Evolutionary conservation across 2,797 vertebrate genomes (phyloP), one percentile per base, ranked within the genome.

Genomic region (Tolypeutes matacus): DNA sequence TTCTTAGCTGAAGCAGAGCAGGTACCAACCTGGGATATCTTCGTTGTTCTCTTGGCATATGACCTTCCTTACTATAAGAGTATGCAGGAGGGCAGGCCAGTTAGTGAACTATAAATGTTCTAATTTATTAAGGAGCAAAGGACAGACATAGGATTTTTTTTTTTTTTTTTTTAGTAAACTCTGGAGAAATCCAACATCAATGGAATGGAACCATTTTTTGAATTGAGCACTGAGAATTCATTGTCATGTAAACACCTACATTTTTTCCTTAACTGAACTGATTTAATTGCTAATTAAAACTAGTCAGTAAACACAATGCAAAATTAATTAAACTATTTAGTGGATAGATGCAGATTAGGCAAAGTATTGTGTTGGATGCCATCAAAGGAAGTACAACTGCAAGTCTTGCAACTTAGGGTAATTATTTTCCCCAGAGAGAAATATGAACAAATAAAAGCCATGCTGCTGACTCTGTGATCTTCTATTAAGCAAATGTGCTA

Each of bases 221-320:
- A 98, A 98, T 96, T 85, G 84, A 96, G 92, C 96, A 96, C 95
- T 77, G 69, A 98, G 96, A 98, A 97, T 94, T 67, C 97, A 95
- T 95, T 95, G 98, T 98, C 97, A 95, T 97, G 97, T 97, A 98
- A 98, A 98, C 95, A 98, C 98, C 98, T 98, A 98, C 96, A 96
- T 97, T 98, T 98, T 97, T 97, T 97, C 0, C 51, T 98, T 98
- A 98, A 98, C 97, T 97, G 98, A 98, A 98, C 97, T 98, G 98
- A 98, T 98, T 98, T 98, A 98, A 98, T 98, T 98, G 98, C 98
- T 98, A 98, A 98, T 98, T 98, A 98, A 98, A 98, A 98, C 96
- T 98, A 98, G 97, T 98, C 98, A 98, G 98, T 98, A 98, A 98
- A 98, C 98, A 98, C 98, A 98, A 98, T 84, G 81, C 97, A 98